These are phyloP conservation scores for Campoletis raptor DNA, from an alignment of 2,888 invertebrate species.

Conservation along the genomic window DNA sequence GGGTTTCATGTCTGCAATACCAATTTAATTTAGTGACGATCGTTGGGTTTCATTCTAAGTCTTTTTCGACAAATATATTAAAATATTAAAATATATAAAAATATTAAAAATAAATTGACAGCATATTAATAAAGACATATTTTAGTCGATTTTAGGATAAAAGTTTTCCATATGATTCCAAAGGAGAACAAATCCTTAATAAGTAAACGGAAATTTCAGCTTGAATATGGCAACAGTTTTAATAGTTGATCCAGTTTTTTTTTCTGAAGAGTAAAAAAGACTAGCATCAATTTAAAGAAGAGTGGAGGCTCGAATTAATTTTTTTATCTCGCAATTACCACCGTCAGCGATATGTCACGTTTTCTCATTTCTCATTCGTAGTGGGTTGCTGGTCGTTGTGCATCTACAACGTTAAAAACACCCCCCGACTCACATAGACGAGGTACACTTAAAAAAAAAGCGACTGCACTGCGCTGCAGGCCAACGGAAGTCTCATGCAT, in stretches of 20 bases:
- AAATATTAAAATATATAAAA: too few relatives aligned
- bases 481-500: constrained; percentile 64
- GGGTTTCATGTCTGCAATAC: background rate
- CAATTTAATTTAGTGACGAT: background rate
- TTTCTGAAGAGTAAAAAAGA: background rate
- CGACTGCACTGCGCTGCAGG: constrained; percentile 56
- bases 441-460: constrained; percentile 9
- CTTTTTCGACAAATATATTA: too few relatives aligned
- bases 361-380: constrained; percentile 5
- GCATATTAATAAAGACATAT: background rate
- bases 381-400: background rate
- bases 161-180: background rate
- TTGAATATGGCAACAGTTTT: background rate
- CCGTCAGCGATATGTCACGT: constrained; percentile 16
- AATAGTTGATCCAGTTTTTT: background rate
- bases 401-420: background rate
- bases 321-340: constrained; percentile 8
- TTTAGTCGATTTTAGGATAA: background rate
- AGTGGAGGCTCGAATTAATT: constrained; percentile 8
- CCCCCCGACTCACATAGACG: background rate
- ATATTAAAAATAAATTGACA: background rate
- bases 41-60: background rate
- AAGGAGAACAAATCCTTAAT: background rate
- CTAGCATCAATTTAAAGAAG: background rate
- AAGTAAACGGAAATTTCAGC: background rate